Evolutionary conservation across 1,140 invertebrate species (phyloP).

Genomic region (Galleria mellonella): DNA sequence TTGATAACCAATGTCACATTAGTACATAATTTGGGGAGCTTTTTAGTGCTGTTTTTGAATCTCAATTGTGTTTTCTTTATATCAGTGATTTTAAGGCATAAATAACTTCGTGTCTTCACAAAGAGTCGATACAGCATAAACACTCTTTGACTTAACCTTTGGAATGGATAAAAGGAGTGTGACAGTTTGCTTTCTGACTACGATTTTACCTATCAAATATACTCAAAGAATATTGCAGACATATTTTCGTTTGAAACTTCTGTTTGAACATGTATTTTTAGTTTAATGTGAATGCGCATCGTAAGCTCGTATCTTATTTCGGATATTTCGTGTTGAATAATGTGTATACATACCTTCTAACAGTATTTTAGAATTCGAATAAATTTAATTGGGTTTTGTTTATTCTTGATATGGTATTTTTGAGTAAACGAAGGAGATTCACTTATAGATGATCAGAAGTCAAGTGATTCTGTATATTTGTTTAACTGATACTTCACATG

Average conservation of each 20-base stretch:
- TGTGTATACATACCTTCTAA: neutral
- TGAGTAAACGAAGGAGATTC: conserved; percentile 5
- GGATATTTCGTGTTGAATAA: neutral
- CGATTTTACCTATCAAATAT: conserved; percentile 26
- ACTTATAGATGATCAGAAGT: conserved; percentile 5
- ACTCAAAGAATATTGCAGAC: too few relatives aligned
- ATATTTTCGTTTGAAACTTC: too few relatives aligned
- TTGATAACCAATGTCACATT: too few relatives aligned
- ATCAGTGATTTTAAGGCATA: too few relatives aligned
- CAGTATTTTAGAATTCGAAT: neutral
- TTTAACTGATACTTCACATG: conserved; percentile 47
- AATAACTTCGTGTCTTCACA: conserved; percentile 27
- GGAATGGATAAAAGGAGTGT: conserved; percentile 20
- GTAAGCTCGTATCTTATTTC: neutral
- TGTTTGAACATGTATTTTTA: conserved; percentile 1
- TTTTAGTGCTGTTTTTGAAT: too few relatives aligned
- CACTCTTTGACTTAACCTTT: conserved; percentile 26
- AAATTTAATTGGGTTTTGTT: neutral
- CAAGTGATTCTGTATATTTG: conserved; percentile 35
- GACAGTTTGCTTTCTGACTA: conserved; percentile 24
- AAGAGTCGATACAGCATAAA: conserved; percentile 32
- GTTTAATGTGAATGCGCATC: neutral
- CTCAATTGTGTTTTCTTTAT: too few relatives aligned
- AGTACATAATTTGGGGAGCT: too few relatives aligned
- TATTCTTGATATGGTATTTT: neutral